A percentile compares a stretch with the other conserved stretches of the same genome.
Evolutionary conservation across 2,888 invertebrate species (phyloP).

Genomic region (Hirtodrosophila cameraria): DNA sequence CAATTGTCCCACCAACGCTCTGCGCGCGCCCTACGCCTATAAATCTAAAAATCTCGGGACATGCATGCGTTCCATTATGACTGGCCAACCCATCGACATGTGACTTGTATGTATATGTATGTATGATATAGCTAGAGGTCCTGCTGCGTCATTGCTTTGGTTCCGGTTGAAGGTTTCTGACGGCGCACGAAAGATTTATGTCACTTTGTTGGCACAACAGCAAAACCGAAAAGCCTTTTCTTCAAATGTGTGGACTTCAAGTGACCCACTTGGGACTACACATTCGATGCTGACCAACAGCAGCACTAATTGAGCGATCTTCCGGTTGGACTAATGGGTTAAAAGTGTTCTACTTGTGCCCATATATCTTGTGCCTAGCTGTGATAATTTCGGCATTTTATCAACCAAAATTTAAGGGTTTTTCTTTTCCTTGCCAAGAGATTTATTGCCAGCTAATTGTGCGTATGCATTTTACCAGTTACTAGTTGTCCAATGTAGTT

Average conservation of each 20-base stretch:
- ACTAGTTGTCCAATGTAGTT: constrained; percentile 16
- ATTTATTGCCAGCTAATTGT: constrained; percentile 67
- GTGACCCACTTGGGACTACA: constrained; percentile 78
- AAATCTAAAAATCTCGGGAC: constrained; percentile 59
- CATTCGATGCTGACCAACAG: constrained; percentile 54
- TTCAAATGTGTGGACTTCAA: constrained; percentile 33
- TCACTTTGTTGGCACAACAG: constrained; percentile 73
- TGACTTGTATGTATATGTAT: constrained; percentile 31
- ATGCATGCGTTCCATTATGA: constrained; percentile 70
- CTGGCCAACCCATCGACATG: constrained; percentile 61
- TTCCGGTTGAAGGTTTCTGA: constrained; percentile 76
- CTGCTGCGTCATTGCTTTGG: constrained; percentile 79
- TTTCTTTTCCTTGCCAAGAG: constrained; percentile 39
- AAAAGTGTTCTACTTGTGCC: constrained; percentile 59
- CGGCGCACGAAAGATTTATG: constrained; percentile 77
- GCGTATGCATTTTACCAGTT: constrained; percentile 28
- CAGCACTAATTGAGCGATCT: constrained; percentile 81
- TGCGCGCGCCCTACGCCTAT: constrained; percentile 59
- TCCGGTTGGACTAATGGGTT: constrained; percentile 81
- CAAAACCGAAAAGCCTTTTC: constrained; percentile 46
- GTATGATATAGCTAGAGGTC: constrained; percentile 35
- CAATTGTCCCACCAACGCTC: constrained; percentile 20
- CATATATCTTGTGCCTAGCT: constrained; percentile 68
- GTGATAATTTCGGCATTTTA: constrained; percentile 79
- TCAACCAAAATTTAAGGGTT: constrained; percentile 75